Evolutionary conservation across 2,888 invertebrate genomes (phyloP), one percentile per base, ranked within the genome.

Genomic region (Allophyes oxyacanthae): DNA sequence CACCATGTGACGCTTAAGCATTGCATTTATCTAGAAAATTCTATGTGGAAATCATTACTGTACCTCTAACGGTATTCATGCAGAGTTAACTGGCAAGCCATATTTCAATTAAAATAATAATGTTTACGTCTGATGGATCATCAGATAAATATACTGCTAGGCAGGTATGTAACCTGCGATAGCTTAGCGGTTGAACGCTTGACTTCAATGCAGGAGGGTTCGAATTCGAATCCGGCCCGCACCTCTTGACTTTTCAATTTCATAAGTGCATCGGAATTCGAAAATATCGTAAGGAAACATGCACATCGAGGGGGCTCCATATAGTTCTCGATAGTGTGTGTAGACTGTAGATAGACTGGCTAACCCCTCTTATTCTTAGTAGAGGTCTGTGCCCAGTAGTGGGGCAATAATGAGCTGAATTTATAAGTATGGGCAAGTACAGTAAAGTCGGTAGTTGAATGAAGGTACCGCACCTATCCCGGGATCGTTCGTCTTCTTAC

Each of bases 91-190:
- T 56, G 50, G 43, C 51, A 46, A 52, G 51, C 51, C 51, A 48
- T 67, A 50, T 49, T 63, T 52, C 63, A 68, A 63, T 68, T 63
- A 68, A 51, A 63, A 57, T 57, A 66, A 43, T 62, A 68, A 65
- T 46, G 49, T 53, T 62, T 62, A 42, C 34, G 40, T 34, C 44
- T 40, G 51, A 41, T 45, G 37, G 63, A 58, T 40, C 55, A 51
- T 68, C 57, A n/a, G n/a, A 51, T 34, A 49, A 52, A 57, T 68
- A 67, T 68, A 66, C 68, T 63, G 65, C 68, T 63, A 66, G 57
- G 0, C 44, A 20, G 54, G 43, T 52, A 68, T 57, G n/a, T n/a
- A n/a, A n/a, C n/a, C n/a, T n/a, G n/a, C n/a, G 20, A 20, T 20
- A 20, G 20, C 20, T 4, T 20, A 20, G 20, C 20, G 20, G 2